Evolutionary conservation across 2,888 invertebrate genomes (phyloP).

Genomic region (Melieria omissa): DNA sequence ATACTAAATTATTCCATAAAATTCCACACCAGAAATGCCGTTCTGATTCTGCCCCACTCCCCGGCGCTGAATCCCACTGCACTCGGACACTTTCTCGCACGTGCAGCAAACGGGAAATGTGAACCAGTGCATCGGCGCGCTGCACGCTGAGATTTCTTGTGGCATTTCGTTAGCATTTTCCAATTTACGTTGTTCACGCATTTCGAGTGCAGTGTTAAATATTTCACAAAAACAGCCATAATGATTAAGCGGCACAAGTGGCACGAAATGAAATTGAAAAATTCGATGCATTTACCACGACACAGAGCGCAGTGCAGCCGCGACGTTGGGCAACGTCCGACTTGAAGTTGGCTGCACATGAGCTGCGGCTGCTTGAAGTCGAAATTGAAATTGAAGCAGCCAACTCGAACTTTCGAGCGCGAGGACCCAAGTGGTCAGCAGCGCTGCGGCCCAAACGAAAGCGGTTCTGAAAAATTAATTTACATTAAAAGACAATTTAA

Average conservation of each 20-base stretch:
- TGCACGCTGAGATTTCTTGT: slow-evolving; percentile 12
- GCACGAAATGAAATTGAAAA: slow-evolving; percentile 53
- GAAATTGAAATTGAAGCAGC: slow-evolving; percentile 54
- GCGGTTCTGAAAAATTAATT: slow-evolving; percentile 61
- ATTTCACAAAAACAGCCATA: slow-evolving; percentile 15
- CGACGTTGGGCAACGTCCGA: slow-evolving; percentile 22
- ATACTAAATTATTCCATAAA: too few species aligned
- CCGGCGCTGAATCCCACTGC: too few species aligned
- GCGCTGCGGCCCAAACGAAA: not conserved
- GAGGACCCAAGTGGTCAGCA: too few species aligned
- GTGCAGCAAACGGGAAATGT: too few species aligned
- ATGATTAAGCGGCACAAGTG: slow-evolving; percentile 18
- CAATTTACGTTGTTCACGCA: slow-evolving; percentile 62
- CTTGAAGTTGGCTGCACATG: too few species aligned
- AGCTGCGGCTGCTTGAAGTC: slow-evolving; percentile 6
- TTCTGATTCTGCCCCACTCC: too few species aligned
- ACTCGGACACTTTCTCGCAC: too few species aligned
- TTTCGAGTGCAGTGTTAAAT: slow-evolving; percentile 45
- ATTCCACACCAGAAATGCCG: too few species aligned
- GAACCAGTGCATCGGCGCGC: too few species aligned
- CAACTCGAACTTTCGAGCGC: not conserved
- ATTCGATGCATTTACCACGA: slow-evolving; percentile 60
- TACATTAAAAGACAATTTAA: slow-evolving; percentile 67
- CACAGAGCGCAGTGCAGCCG: slow-evolving; percentile 42
- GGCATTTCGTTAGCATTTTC: slow-evolving; percentile 60